Evolutionary conservation across 2,113 vertebrate genomes (phyloP).

Genomic region (Noctilio leporinus): DNA sequence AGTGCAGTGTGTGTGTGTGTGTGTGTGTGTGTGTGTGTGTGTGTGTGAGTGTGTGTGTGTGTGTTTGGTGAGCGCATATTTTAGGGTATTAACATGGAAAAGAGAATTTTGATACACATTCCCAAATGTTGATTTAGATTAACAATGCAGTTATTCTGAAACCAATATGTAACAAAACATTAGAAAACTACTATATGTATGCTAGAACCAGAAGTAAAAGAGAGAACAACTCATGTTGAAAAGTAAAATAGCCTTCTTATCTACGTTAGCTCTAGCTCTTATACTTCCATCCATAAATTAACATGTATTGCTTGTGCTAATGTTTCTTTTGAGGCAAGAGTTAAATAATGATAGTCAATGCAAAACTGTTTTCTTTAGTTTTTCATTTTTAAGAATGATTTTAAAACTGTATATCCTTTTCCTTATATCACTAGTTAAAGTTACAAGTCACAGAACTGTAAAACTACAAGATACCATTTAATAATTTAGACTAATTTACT

Average conservation of each 20-base stretch:
- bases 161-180: conserved; percentile 9
- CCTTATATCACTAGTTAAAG: not conserved
- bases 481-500: not conserved
- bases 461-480: not conserved
- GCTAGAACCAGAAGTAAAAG: not conserved
- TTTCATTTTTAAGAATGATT: conserved; percentile 26
- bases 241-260: conserved; percentile 15
- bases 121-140: conserved; percentile 24
- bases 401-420: not conserved
- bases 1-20: not conserved
- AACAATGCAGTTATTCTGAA: not conserved
- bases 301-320: not conserved
- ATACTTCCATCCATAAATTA: not conserved
- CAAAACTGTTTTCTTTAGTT: not conserved
- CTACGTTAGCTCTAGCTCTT: not conserved
- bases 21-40: not conserved
- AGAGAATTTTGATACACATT: not conserved
- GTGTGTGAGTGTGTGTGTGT: not conserved
- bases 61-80: no score
- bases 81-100: not conserved
- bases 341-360: not conserved
- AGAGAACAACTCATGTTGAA: not conserved
- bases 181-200: not conserved
- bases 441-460: not conserved
- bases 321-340: not conserved